Base-by-base conservation (phyloP, 2,797 vertebrate species). In the Chelmon rostratus region DNA sequence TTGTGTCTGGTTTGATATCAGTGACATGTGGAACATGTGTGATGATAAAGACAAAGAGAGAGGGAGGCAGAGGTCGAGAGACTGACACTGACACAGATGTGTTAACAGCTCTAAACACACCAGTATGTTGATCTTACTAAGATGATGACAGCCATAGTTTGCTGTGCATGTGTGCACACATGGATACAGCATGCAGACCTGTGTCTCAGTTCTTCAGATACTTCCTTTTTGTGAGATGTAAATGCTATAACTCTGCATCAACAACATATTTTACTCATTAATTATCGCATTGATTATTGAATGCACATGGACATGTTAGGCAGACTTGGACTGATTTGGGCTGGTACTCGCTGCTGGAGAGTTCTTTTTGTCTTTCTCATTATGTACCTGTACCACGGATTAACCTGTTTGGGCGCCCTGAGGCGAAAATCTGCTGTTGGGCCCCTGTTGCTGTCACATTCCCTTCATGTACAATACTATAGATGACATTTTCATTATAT, bases 1-100 rank as follows among this genome's bases (percentile, higher is more conserved):
- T 57, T 74, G 52, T 66, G 71, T 76, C 2, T 35, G 64, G 49
- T 68, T 18, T 63, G 44, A 73, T 76, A 54, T 80, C 53, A 25
- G 56, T n/a, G 18, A 54, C 37, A 75, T 38, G 47, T 67, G 69
- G 49, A 57, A 67, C 59, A 69, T 15, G 54, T 62, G 46, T 74
- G 67, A 69, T 54, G 28, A 70, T 58, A 13, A 31, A 72, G 47
- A 21, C 2, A 40, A 76, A 50, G 31, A 63, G 21, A 47, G 37
- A 66, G 3, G 21, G 23, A 73, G 40, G 70, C 3, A 64, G 18
- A 71, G 21, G 11, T 1, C 59, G 15, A 42, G 13, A 35, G 25
- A 33, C 2, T 23, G 25, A 37, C 46, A 59, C 38, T 2, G 40
- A 59, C n/a, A 75, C 44, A 77, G 33, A 68, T 25, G 18, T 8